phyloP scores from a whole-genome alignment of 35 echinoderm and acorn worm genomes.

The Stichopus chloronotus region DNA sequence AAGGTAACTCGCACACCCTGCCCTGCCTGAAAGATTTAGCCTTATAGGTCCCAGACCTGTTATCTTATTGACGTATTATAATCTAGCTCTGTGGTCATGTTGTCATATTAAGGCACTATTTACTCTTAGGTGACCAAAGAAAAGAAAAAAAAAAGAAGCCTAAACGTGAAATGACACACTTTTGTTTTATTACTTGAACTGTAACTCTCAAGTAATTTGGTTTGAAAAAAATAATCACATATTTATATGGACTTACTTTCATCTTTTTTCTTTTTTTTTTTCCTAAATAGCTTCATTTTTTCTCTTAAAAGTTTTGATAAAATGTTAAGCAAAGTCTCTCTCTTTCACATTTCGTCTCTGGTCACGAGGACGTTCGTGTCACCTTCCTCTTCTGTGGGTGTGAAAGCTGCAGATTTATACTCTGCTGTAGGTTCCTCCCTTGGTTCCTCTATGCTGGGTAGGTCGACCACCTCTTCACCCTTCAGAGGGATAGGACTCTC shows the following conservation, averaged over 20 bases:
- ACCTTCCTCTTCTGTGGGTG: conserved; percentile 37
- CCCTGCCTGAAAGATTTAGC: too few relatives aligned
- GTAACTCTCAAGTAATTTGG: too few relatives aligned
- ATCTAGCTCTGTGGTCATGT: too few relatives aligned
- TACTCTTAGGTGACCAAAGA: too few relatives aligned
- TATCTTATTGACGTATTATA: too few relatives aligned
- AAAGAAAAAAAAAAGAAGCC: too few relatives aligned
- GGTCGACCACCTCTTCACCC: conserved; percentile 11
- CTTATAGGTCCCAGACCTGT: too few relatives aligned
- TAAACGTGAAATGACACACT: too few relatives aligned
- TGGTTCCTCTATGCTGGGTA: not conserved
- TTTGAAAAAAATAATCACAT: not conserved
- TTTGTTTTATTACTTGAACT: too few relatives aligned
- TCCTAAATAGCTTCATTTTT: not conserved
- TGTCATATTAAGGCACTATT: too few relatives aligned
- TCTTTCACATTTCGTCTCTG: not conserved
- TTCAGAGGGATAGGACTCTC: conserved; percentile 41
- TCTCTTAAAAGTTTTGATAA: not conserved
- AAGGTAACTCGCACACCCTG: too few relatives aligned
- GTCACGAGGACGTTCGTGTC: conserved; percentile 34
- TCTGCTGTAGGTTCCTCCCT: not conserved
- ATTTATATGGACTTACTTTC: not conserved
- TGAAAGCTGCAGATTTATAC: not conserved
- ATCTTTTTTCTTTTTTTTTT: not conserved
- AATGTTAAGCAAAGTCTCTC: not conserved